These are phyloP conservation scores for Drosophila affinis DNA, from an alignment of 2,888 invertebrate genomes.

Conservation along the genomic window DNA sequence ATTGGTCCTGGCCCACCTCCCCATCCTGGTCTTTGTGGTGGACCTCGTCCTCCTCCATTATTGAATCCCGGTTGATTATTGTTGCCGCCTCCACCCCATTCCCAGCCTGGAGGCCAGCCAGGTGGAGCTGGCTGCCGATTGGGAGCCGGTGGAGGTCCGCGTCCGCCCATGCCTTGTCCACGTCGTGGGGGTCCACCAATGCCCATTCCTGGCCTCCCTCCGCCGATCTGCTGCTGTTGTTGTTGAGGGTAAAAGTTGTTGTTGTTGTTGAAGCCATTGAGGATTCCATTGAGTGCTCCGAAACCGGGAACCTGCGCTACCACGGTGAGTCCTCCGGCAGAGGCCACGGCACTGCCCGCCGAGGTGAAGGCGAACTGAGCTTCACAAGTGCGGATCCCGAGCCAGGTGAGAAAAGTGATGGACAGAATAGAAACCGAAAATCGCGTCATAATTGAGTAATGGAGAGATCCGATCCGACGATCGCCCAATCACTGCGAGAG, in stretches of 20 bases:
- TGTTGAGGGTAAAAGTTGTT: slow-evolving; percentile 24
- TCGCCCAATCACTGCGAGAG: slow-evolving; percentile 36
- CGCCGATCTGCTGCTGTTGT: slow-evolving; percentile 24
- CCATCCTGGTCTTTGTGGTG: slow-evolving; percentile 11
- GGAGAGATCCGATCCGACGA: slow-evolving; percentile 11
- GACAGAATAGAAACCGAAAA: slow-evolving; percentile 11
- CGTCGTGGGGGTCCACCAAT: not conserved
- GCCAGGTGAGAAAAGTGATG: slow-evolving; percentile 12
- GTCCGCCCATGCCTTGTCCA: slow-evolving; percentile 16
- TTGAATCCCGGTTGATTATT: slow-evolving; percentile 19
- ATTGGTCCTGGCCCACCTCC: slow-evolving; percentile 12
- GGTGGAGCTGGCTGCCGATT: slow-evolving; percentile 22
- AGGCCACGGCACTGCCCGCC: slow-evolving; percentile 54
- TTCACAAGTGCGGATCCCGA: slow-evolving; percentile 20
- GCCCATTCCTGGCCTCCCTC: slow-evolving; percentile 20
- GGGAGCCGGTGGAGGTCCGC: not conserved
- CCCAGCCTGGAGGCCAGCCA: slow-evolving; percentile 50
- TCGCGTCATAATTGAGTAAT: slow-evolving; percentile 29
- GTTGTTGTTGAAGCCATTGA: slow-evolving; percentile 15
- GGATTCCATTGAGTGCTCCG: slow-evolving; percentile 21
- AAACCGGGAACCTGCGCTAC: slow-evolving; percentile 50
- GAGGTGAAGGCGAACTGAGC: slow-evolving; percentile 54
- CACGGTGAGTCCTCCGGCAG: slow-evolving; percentile 51
- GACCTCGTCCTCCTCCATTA: slow-evolving; percentile 20
- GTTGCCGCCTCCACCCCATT: slow-evolving; percentile 35